Percentiles rank a stretch among this genome's conserved stretches.
Conservation (phyloP, 2,797 vertebrate genomes). For the Ctenochaetus hawaiiensis region DNA sequence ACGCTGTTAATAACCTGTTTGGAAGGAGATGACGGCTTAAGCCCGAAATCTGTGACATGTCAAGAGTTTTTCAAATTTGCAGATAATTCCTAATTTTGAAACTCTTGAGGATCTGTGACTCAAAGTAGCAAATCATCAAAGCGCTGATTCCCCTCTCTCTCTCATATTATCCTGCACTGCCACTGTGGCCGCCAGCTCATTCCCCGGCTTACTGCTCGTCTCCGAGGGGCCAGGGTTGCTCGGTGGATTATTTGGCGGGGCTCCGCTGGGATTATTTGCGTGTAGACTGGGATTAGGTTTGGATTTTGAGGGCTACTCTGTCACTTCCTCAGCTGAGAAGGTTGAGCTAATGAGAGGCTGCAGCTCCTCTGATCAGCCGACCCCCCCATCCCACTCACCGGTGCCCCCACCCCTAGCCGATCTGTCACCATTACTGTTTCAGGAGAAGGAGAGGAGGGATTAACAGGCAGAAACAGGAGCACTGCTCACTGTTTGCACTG, state of each 20-base stretch:
- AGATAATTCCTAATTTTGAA: conserved; percentile 79
- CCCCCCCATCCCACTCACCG: conserved; percentile 48
- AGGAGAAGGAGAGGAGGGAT: no score
- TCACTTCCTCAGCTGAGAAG: conserved; percentile 67
- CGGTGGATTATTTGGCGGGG: conserved; percentile 76
- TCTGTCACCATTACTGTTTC: no score
- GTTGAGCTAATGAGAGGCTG: conserved; percentile 78
- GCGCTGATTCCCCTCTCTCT: conserved; percentile 56
- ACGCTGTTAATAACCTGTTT: conserved; percentile 54
- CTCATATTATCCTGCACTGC: conserved; percentile 66
- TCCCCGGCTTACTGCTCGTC: conserved; percentile 47
- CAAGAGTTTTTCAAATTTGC: conserved; percentile 57
- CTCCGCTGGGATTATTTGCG: conserved; percentile 77
- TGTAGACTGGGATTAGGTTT: conserved; percentile 76
- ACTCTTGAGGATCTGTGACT: conserved; percentile 58
- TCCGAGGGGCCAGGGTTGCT: conserved; percentile 61
- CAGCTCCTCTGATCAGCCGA: conserved; percentile 59
- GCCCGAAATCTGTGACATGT: conserved; percentile 69
- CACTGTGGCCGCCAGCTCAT: conserved; percentile 60
- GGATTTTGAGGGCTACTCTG: conserved; percentile 77
- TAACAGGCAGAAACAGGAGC: background rate
- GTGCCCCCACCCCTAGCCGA: conserved; percentile 8
- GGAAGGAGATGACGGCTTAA: conserved; percentile 50
- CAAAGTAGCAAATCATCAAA: conserved; percentile 75
- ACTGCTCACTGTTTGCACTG: conserved; percentile 47